Percentiles rank a stretch among this genome's conserved stretches.
Conservation (phyloP, 2,797 vertebrate species). For the Spondyliosoma cantharus region DNA sequence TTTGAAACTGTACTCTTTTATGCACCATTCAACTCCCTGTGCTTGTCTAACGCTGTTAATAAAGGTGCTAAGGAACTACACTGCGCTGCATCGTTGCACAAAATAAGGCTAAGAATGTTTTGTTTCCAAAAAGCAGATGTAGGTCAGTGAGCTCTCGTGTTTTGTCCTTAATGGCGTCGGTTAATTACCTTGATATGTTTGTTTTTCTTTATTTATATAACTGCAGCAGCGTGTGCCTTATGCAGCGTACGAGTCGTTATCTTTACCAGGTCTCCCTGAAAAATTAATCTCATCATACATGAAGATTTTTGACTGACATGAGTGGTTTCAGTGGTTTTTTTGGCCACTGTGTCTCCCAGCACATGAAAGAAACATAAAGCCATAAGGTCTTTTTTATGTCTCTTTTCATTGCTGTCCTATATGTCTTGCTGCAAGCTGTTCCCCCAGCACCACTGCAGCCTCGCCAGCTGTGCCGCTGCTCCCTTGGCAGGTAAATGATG, state of each 20-base stretch:
- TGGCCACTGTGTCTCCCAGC: conserved; percentile 21
- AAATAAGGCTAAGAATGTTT: neutral
- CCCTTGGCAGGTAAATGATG: conserved; percentile 73
- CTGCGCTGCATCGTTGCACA: conserved; percentile 10
- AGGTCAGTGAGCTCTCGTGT: neutral
- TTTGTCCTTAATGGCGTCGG: no score
- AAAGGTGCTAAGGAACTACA: neutral
- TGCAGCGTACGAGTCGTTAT: neutral
- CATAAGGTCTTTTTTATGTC: conserved; percentile 68
- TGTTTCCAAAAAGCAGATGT: conserved; percentile 23
- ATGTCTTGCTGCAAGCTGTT: conserved; percentile 76
- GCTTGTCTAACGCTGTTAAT: conserved; percentile 21
- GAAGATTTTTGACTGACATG: conserved; percentile 43
- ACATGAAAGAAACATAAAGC: conserved; percentile 71
- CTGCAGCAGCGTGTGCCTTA: neutral
- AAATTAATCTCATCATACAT: conserved; percentile 17
- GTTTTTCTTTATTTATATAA: neutral
- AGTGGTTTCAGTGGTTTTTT: conserved; percentile 52
- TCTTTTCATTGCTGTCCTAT: conserved; percentile 69
- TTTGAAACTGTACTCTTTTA: conserved; percentile 25
- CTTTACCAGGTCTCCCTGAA: neutral
- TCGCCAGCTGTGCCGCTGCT: conserved; percentile 73
- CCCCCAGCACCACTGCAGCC: conserved; percentile 49
- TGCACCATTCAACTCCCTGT: conserved; percentile 12
- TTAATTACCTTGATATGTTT: conserved; percentile 9